phyloP scores from a whole-genome alignment of 2,888 invertebrate genomes.

The Orthosia gracilis region DNA sequence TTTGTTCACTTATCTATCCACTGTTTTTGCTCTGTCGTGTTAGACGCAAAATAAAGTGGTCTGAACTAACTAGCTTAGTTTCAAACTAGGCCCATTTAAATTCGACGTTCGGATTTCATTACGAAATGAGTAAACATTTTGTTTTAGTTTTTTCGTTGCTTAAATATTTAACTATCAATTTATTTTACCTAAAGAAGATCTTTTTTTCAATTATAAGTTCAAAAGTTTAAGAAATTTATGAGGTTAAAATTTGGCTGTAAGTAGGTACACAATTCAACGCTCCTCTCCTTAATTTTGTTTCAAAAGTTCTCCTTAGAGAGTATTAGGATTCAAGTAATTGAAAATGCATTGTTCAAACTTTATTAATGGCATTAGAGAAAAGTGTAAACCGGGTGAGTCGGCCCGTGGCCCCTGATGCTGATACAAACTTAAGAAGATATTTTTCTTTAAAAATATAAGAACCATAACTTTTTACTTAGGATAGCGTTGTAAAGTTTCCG shows the following conservation, averaged over 20 bases:
- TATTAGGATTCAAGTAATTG: conserved; percentile 73
- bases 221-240: conserved; percentile 21
- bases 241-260: conserved; percentile 23
- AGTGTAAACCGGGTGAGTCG: conserved; percentile 65
- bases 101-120: conserved; percentile 56
- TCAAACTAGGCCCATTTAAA: conserved; percentile 64
- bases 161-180: conserved; percentile 3
- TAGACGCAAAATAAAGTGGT: conserved; percentile 69
- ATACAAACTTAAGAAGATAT: conserved; percentile 62
- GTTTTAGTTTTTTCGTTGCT: conserved; percentile 4
- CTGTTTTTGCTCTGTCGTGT: conserved; percentile 65
- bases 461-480: conserved; percentile 76
- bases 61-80: conserved; percentile 66
- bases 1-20: conserved; percentile 69
- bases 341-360: conserved; percentile 77
- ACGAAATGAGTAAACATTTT: conserved; percentile 34
- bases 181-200: neutral
- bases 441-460: conserved; percentile 66
- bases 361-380: conserved; percentile 67
- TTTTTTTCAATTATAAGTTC: neutral
- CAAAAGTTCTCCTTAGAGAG: conserved; percentile 53
- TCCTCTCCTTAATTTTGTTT: conserved; percentile 45
- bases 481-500: conserved; percentile 76
- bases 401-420: conserved; percentile 63
- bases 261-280: conserved; percentile 30